Conservation (phyloP, 1,140 invertebrate species). For the Grapholita molesta region DNA sequence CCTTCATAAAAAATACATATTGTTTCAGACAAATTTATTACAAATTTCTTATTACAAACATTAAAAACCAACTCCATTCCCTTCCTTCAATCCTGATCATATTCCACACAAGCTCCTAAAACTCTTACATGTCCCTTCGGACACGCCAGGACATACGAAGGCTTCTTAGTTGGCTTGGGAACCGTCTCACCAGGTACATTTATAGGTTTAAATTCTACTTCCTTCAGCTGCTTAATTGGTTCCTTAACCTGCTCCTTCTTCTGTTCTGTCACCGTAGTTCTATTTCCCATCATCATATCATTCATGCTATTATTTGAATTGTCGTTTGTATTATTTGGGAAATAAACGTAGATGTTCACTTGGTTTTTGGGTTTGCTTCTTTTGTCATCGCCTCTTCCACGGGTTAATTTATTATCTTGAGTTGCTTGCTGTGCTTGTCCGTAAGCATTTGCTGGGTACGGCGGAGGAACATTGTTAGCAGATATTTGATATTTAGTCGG, state of each 20-base stretch:
- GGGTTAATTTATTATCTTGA: not conserved
- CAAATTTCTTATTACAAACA: no score
- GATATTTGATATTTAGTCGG: not conserved
- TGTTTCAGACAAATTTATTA: not conserved
- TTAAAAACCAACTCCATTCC: not conserved
- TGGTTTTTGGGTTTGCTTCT: not conserved
- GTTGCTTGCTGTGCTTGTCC: not conserved
- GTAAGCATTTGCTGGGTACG: not conserved
- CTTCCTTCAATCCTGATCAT: not conserved
- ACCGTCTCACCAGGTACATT: not conserved
- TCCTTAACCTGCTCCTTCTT: not conserved
- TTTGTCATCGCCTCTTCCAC: not conserved
- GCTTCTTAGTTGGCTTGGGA: not conserved
- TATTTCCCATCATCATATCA: not conserved
- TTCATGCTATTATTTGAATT: no score
- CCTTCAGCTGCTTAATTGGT: not conserved
- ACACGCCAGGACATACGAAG: not conserved
- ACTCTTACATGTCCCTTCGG: not conserved
- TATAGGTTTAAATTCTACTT: not conserved
- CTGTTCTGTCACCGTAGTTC: not conserved
- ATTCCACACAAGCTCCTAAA: not conserved
- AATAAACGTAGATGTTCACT: not conserved
- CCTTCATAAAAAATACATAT: not conserved
- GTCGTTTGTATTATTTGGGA: not conserved
- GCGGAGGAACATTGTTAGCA: not conserved